Evolutionary conservation across 2,113 vertebrate species (phyloP), one percentile per base, ranked within the genome.

Genomic region (Thomomys bottae): DNA sequence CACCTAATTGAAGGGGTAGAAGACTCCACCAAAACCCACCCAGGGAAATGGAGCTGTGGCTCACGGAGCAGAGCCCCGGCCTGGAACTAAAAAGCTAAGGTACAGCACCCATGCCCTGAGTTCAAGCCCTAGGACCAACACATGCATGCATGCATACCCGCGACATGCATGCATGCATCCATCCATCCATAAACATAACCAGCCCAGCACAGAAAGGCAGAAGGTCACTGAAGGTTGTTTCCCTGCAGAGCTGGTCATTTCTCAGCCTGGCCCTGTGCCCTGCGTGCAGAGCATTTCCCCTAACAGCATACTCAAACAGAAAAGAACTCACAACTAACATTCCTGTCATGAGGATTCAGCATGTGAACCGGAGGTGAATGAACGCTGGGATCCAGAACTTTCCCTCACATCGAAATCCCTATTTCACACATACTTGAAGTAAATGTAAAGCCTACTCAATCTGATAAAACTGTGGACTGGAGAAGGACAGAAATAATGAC

Each of bases 201-300:
- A 84, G 32, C 17, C 0, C 36, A 73, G 68, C 32, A 3, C 30
- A 70, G 63, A 72, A 64, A 6, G 75, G 21, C 12, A 14, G 32
- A 59, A 92, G 64, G 71, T 79, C 88, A 88, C 70, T 11, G 0
- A 20, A 57, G 20, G 68, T 84, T 70, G 92, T 80, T 84, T 92
- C 83, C 94, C 63, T 26, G 32, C 80, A 80, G 89, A 87, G 82
- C 77, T 85, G 80, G 82, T 45, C 34, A 75, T 71, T 85, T 82
- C 45, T 11, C 45, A 45, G 45, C 11, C 45, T 45, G 45, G 45
- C 45, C 45, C 11, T 45, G 45, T 45, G 45, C 45, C 45, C 6
- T 11, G 6, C 11, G 11, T 11, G 45, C 45, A 45, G 45, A 45
- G 45, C 45, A 59, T 70, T 42, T 3, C 4, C 38, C 21, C 49